Percentiles rank a stretch among this genome's conserved stretches.
Evolutionary conservation across 2,888 invertebrate species (phyloP).

Genomic region (Acleris laterana): DNA sequence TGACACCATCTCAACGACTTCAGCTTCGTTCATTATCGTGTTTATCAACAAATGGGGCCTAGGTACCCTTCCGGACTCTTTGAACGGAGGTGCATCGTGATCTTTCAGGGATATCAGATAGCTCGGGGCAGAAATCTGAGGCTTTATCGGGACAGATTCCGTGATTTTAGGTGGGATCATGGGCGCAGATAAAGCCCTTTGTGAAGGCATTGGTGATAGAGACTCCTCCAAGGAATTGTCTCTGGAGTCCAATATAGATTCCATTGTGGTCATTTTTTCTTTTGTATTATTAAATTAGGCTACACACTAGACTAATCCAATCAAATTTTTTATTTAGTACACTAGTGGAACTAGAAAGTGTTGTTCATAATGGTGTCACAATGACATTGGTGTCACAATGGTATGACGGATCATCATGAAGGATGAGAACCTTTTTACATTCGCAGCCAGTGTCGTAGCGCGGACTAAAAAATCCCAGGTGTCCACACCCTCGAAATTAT

Average conservation of each 20-base stretch:
- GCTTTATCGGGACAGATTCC: conserved; percentile 42
- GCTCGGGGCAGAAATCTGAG: conserved; percentile 70
- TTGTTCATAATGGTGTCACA: too few species aligned
- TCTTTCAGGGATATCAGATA: conserved; percentile 66
- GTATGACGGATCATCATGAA: too few species aligned
- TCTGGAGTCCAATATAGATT: conserved; percentile 41
- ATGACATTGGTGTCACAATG: too few species aligned
- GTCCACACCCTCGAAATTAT: too few species aligned
- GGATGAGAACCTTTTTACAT: too few species aligned
- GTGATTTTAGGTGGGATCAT: conserved; percentile 39
- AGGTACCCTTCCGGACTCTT: conserved; percentile 50
- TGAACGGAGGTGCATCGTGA: conserved; percentile 69
- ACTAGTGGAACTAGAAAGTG: too few species aligned
- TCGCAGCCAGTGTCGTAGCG: too few species aligned
- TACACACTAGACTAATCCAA: too few species aligned
- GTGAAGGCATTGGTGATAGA: not conserved
- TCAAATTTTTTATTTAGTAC: too few species aligned
- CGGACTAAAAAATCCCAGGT: too few species aligned
- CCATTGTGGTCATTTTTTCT: conserved; percentile 38
- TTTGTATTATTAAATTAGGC: not conserved
- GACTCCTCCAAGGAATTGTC: conserved; percentile 34
- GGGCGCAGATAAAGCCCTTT: conserved; percentile 42
- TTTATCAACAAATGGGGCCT: conserved; percentile 57
- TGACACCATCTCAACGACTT: conserved; percentile 64
- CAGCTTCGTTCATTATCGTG: conserved; percentile 58